These are phyloP conservation scores for Nesidiocoris tenuis DNA, from an alignment of 2,888 invertebrate genomes.

Conservation along the genomic window DNA sequence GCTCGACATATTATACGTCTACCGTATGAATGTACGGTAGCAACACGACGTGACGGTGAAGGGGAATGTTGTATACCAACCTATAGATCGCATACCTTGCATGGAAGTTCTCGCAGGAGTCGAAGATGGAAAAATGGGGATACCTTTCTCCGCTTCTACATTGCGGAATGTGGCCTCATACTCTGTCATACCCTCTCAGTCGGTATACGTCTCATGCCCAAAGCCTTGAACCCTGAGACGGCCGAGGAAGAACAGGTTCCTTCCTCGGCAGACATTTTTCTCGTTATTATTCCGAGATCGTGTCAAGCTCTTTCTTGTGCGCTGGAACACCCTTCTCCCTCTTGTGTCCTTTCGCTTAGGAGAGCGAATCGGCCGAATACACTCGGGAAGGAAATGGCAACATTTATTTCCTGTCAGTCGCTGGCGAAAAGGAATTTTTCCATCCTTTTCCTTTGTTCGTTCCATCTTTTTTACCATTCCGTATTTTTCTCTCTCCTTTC, in stretches of 20 bases:
- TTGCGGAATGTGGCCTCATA: constrained; percentile 11
- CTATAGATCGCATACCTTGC: background rate
- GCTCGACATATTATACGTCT: constrained; percentile 5
- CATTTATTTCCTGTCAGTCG: constrained; percentile 45
- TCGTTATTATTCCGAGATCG: constrained; percentile 41
- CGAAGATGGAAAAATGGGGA: background rate
- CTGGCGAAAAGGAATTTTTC: constrained; percentile 22
- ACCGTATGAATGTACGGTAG: background rate
- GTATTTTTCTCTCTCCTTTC: background rate
- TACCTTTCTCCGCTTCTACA: constrained; percentile 11
- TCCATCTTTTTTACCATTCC: background rate
- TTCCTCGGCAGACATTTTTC: constrained; percentile 30
- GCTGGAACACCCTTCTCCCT: background rate
- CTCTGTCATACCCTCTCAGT: constrained; percentile 4
- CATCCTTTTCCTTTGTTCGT: background rate
- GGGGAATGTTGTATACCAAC: constrained; percentile 25
- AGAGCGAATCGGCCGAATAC: constrained; percentile 42
- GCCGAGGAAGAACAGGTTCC: background rate
- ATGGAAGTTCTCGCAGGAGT: background rate
- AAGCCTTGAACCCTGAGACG: background rate
- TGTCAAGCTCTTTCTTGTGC: constrained; percentile 1
- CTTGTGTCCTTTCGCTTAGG: constrained; percentile 7
- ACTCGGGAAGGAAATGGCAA: constrained; percentile 43
- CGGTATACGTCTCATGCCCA: background rate
- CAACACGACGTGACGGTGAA: background rate